Evolutionary conservation across 2,888 invertebrate genomes (phyloP).

Genomic region (Linnaemya tessellans): DNA sequence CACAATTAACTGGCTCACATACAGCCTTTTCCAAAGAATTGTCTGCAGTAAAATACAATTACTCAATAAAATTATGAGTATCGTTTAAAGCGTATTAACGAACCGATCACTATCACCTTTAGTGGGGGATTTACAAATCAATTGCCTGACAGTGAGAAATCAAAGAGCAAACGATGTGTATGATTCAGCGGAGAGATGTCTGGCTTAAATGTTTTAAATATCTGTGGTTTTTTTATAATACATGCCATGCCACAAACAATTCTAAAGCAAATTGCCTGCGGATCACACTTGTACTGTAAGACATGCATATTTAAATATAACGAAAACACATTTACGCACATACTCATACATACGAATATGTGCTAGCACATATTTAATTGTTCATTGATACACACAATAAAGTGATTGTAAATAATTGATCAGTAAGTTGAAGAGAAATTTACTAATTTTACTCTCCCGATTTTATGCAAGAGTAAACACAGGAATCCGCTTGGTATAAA

Average conservation of each 20-base stretch:
- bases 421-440: constrained; percentile 12
- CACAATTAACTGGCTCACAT: background rate
- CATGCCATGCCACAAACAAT: background rate
- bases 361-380: background rate
- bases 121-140: constrained; percentile 24
- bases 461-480: background rate
- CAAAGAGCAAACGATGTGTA: background rate
- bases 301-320: background rate
- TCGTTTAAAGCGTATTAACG: background rate
- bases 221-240: background rate
- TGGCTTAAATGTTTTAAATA: background rate
- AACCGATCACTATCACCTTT: background rate
- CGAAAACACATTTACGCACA: background rate
- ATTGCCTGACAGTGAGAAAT: background rate
- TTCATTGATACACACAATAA: background rate
- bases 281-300: background rate
- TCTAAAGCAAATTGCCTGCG: background rate
- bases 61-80: background rate
- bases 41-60: background rate
- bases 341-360: too few species aligned
- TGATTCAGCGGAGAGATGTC: constrained; percentile 6
- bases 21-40: constrained; percentile 5
- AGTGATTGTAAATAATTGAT: background rate
- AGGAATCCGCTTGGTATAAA: constrained; percentile 25
- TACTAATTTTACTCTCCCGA: background rate